Conservation (phyloP, 2,888 invertebrate species). For the Scaptomyza caliginosa region DNA sequence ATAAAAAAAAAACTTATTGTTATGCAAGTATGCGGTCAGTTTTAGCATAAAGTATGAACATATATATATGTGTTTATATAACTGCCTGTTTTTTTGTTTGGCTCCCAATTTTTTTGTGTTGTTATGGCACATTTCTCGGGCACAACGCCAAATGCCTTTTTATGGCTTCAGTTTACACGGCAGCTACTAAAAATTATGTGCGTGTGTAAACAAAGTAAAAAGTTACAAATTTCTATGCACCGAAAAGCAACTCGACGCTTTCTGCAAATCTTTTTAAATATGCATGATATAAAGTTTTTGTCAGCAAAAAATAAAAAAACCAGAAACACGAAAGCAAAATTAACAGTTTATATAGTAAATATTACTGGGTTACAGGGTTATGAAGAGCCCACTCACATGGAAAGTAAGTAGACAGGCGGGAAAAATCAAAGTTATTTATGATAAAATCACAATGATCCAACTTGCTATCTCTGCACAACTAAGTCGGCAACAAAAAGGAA, state of each 20-base stretch:
- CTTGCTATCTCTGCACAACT: constrained; percentile 1
- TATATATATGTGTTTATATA: neutral
- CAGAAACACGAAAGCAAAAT: neutral
- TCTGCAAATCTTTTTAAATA: neutral
- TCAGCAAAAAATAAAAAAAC: neutral
- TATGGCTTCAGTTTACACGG: constrained; percentile 14
- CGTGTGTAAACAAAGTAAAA: constrained; percentile 3
- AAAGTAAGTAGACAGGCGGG: neutral
- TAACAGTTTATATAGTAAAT: neutral
- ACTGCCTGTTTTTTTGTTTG: constrained; percentile 8
- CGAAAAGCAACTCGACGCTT: neutral
- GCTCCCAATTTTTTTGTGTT: constrained; percentile 14
- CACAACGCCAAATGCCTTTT: constrained; percentile 16
- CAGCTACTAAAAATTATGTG: neutral
- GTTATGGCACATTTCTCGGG: constrained; percentile 28
- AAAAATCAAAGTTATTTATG: neutral
- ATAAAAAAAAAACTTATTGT: constrained; percentile 38
- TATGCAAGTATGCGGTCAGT: constrained; percentile 33
- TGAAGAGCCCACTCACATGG: neutral
- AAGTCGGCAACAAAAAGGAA: constrained; percentile 3
- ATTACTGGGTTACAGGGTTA: neutral
- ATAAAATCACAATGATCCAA: neutral
- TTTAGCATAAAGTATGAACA: neutral
- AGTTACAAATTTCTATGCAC: neutral
- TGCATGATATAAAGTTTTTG: neutral